These are phyloP conservation scores for Hirundo rustica DNA, from an alignment of 2,797 vertebrate genomes.

Conservation along the genomic window DNA sequence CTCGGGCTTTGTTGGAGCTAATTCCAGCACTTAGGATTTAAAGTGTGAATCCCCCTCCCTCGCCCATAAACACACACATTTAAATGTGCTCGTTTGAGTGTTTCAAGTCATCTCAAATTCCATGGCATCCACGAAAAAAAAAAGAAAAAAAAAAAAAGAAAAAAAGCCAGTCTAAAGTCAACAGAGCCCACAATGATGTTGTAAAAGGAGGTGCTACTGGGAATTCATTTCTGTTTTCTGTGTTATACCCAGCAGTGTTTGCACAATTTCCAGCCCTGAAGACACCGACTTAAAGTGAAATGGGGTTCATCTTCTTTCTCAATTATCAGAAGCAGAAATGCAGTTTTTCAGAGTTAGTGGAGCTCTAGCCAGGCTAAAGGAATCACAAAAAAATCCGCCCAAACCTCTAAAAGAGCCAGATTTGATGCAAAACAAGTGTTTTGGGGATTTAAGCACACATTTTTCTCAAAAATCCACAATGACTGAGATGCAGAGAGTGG, in stretches of 20 bases:
- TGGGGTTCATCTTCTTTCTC: background rate
- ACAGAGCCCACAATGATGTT: conserved; percentile 35
- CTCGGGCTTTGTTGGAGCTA: conserved; percentile 38
- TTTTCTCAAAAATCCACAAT: background rate
- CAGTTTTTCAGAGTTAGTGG: background rate
- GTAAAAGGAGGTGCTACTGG: conserved; percentile 22
- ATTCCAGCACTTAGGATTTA: conserved; percentile 58
- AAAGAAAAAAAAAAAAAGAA: background rate
- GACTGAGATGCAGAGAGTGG: background rate
- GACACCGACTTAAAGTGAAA: background rate
- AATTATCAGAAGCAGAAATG: background rate
- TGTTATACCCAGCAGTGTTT: background rate
- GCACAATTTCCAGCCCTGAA: background rate
- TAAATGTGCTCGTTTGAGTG: conserved; percentile 36
- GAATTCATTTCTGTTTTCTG: conserved; percentile 34
- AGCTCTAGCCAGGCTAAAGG: background rate
- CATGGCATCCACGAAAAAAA: background rate
- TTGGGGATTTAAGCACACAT: accelerated
- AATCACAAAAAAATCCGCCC: background rate
- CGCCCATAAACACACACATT: conserved; percentile 43
- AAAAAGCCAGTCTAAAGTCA: conserved; percentile 44
- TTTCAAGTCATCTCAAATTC: conserved; percentile 49
- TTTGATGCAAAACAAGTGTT: background rate
- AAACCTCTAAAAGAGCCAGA: background rate
- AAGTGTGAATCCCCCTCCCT: conserved; percentile 28